Evolutionary conservation across 2,888 invertebrate genomes (phyloP), one percentile per base, ranked within the genome.

Genomic region (Lasius platythorax): DNA sequence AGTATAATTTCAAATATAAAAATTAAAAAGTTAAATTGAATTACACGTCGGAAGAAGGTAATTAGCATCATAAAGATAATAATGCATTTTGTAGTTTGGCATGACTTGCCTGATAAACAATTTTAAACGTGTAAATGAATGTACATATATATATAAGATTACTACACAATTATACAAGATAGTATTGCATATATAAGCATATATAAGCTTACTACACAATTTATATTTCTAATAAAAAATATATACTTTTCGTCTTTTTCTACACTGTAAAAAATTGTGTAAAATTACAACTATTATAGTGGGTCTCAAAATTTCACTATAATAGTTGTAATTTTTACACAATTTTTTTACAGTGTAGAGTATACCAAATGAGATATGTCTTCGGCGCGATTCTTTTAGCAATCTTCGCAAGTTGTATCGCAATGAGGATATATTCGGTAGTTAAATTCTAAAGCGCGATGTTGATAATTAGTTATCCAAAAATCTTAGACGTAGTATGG

Each of bases 391-490:
- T 40, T 56, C 43, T 46, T 15, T n/a, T 15, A 33, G 12, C 2
- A 4, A 33, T 28, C 56, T 6, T 56, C 8, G 23, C 0, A 33
- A 43, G 11, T 18, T 18, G 18, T 61, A 61, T 81, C 58, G 33
- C 74, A 56, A 70, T 58, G 43, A 46, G 28, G 12, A 66, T 46
- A 12, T 28, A 28, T 8, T 6, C 23, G 18, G 9, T n/a, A 46
- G 79, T 28, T 73, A 61, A 81, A 81, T 74, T 61, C 33, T 74
- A 61, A 73, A 46, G 46, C 33, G 73, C 37, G 58, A 72, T 74
- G 79, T 79, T 82, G 63, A 82, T 75, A 68, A 73, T 83, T 79
- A 85, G 46, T 83, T 74, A 81, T 85, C 33, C 56, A 67, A 50
- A 40, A 37, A 28, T 12, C 40, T 40, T 4, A 58, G 50, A 46